These are phyloP conservation scores for Drosophila elegans DNA, from an alignment of 1,140 invertebrate species.

Conservation along the genomic window DNA sequence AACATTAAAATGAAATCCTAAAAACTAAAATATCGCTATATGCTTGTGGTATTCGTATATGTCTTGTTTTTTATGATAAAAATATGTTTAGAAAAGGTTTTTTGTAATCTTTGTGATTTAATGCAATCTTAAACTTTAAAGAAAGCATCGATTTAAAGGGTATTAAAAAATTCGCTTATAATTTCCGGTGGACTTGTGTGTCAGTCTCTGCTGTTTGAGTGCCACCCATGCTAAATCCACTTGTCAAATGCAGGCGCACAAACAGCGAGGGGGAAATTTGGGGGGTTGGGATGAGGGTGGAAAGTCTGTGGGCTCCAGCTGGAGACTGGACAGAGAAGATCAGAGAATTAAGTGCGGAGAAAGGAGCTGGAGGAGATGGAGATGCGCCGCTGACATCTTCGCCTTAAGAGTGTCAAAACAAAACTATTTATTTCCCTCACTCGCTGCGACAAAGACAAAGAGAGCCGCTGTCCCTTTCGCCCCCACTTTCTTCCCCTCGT, in stretches of 20 bases:
- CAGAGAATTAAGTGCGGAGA: conserved; percentile 4
- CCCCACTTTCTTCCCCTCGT: conserved; percentile 25
- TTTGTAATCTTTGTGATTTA: too few relatives aligned
- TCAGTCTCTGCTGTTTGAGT: conserved; percentile 14
- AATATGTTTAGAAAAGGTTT: too few relatives aligned
- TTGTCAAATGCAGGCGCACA: conserved; percentile 53
- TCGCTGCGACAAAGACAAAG: conserved; percentile 32
- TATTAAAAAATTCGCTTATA: not conserved
- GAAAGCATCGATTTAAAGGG: conserved; percentile 3
- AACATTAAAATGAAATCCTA: too few relatives aligned
- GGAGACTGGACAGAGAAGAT: conserved; percentile 26
- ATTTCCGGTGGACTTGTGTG: not conserved
- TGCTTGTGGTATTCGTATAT: too few relatives aligned
- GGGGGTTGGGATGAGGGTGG: not conserved
- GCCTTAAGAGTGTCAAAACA: conserved; percentile 64
- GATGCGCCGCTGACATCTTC: conserved; percentile 36
- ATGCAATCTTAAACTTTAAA: too few relatives aligned
- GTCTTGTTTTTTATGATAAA: too few relatives aligned
- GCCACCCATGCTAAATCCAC: conserved; percentile 51
- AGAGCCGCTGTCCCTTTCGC: not conserved
- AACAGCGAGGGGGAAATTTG: conserved; percentile 8
- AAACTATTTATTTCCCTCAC: conserved; percentile 60
- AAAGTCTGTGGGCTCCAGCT: conserved; percentile 23
- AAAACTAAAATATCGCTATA: too few relatives aligned
- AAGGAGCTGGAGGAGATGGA: not conserved